Evolutionary conservation across 2,888 invertebrate genomes (phyloP).

Genomic region (Latheticus oryzae): DNA sequence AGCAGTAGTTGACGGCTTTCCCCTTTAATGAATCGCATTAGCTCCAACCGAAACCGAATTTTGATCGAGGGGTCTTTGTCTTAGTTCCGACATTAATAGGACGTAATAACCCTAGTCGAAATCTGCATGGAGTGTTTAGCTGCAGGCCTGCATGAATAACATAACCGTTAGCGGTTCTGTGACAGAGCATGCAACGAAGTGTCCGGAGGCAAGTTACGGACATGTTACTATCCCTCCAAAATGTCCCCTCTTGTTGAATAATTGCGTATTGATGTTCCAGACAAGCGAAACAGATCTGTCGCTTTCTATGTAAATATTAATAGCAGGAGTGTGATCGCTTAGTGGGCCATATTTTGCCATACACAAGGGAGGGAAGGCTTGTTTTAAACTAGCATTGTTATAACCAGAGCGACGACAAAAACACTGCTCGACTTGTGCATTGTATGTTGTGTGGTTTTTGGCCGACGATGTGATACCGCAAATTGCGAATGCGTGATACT

Average conservation of each 20-base stretch:
- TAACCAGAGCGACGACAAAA: slow-evolving; percentile 24
- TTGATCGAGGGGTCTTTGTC: slow-evolving; percentile 36
- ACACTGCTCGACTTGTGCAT: slow-evolving; percentile 31
- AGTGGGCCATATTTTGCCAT: slow-evolving; percentile 30
- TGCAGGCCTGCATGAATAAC: slow-evolving; percentile 44
- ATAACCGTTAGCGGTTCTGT: slow-evolving; percentile 30
- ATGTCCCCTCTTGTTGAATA: slow-evolving; percentile 45
- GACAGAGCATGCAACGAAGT: slow-evolving; percentile 41
- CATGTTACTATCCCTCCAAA: slow-evolving; percentile 40
- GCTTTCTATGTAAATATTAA: slow-evolving; percentile 49
- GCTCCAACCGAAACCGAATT: slow-evolving; percentile 24
- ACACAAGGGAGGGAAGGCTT: slow-evolving; percentile 3
- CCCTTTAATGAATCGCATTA: slow-evolving; percentile 25
- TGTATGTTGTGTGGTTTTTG: slow-evolving; percentile 33
- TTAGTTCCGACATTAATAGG: slow-evolving; percentile 33
- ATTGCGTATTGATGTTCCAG: slow-evolving; percentile 51
- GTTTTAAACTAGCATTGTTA: slow-evolving; percentile 29
- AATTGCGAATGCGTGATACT: slow-evolving; percentile 32
- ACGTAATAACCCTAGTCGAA: slow-evolving; percentile 29
- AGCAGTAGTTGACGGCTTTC: slow-evolving; percentile 19
- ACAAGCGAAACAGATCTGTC: slow-evolving; percentile 47
- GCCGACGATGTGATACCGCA: slow-evolving; percentile 31
- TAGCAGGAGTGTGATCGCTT: slow-evolving; percentile 32
- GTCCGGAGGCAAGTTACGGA: slow-evolving; percentile 43
- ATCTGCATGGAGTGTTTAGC: slow-evolving; percentile 43